These are phyloP conservation scores for Helicorthomorpha holstii DNA, from an alignment of 1,140 invertebrate genomes.

Conservation along the genomic window DNA sequence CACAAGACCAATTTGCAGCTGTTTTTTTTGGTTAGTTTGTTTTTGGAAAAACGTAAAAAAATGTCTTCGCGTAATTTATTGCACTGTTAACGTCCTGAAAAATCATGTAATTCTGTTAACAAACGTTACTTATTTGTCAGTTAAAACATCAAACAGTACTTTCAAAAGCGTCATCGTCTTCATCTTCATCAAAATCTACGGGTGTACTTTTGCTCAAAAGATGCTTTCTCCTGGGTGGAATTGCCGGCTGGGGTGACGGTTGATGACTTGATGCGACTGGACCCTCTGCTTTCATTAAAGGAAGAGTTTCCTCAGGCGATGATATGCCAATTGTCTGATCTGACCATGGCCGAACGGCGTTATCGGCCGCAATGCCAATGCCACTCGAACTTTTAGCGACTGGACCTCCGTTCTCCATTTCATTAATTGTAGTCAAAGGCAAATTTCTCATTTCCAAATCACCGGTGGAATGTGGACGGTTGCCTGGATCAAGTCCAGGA, in stretches of 20 bases:
- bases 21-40: too few relatives aligned
- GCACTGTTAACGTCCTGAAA: too few relatives aligned
- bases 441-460: conserved; percentile 3
- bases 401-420: not conserved
- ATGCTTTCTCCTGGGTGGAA: not conserved
- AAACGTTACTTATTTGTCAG: too few relatives aligned
- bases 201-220: not conserved
- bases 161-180: not conserved
- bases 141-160: not conserved
- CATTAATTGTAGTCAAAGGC: not conserved
- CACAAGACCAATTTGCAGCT: too few relatives aligned
- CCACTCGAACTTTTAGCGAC: not conserved
- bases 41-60: too few relatives aligned
- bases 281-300: not conserved
- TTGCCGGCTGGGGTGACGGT: not conserved
- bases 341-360: not conserved
- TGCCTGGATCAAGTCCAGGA: not conserved
- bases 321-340: not conserved
- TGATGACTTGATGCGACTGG: not conserved
- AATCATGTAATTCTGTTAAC: too few relatives aligned
- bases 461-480: not conserved
- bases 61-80: too few relatives aligned
- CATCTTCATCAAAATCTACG: conserved; percentile 1
- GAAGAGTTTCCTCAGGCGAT: not conserved
- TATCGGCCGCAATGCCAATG: not conserved